A percentile compares a stretch with the other conserved stretches of the same genome.
Evolutionary conservation across 2,113 vertebrate species (phyloP).

Genomic region (Ciconia maguari): DNA sequence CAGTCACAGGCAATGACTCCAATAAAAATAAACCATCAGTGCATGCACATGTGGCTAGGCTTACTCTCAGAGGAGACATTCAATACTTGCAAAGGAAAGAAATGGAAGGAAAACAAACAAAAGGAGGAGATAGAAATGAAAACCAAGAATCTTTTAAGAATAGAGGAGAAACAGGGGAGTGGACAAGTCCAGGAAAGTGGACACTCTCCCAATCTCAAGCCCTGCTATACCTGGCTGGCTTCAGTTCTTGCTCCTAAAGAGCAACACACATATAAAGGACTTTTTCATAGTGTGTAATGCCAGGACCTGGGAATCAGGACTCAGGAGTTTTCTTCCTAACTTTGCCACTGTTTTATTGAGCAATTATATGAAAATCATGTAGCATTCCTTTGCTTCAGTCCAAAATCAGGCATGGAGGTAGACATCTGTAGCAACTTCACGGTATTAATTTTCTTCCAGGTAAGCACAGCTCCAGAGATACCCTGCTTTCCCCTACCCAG

Average conservation of each 20-base stretch:
- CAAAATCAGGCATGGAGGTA: neutral
- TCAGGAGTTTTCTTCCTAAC: neutral
- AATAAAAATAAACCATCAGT: slow-evolving; percentile 60
- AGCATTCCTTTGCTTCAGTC: neutral
- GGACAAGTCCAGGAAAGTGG: neutral
- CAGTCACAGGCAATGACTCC: slow-evolving; percentile 25
- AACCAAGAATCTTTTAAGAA: slow-evolving; percentile 36
- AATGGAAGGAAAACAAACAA: slow-evolving; percentile 47
- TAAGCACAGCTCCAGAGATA: neutral
- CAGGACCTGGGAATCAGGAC: neutral
- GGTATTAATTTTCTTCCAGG: neutral
- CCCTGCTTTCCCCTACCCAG: neutral
- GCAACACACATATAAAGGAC: neutral
- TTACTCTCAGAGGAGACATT: slow-evolving; percentile 36
- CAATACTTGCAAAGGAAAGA: slow-evolving; percentile 46
- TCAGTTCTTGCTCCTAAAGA: neutral
- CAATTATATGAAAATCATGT: neutral
- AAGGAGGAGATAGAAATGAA: slow-evolving; percentile 38
- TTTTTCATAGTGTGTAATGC: neutral
- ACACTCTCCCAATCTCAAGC: neutral
- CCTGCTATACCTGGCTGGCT: neutral
- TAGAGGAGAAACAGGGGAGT: neutral
- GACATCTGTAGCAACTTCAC: neutral
- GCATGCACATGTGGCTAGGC: neutral
- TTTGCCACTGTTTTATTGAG: neutral